A percentile compares a stretch with the other conserved stretches of the same genome.
Conservation (phyloP, 30 jellyfish, hydroid and myxozoan genomes). For the Phacellophora camtschatica region DNA sequence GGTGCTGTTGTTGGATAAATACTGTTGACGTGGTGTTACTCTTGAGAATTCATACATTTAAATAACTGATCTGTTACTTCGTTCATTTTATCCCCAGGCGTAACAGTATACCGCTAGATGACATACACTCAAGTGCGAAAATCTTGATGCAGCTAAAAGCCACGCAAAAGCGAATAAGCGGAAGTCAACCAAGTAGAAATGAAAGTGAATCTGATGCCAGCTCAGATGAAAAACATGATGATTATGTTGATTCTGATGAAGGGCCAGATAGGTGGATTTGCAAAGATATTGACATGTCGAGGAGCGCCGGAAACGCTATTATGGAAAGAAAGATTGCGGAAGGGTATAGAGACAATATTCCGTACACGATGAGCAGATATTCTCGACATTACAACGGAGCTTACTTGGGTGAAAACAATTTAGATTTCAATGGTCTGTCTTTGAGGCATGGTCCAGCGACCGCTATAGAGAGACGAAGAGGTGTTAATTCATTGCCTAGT, state of each 20-base stretch:
- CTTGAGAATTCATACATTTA: too few species aligned
- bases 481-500: neutral
- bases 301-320: neutral
- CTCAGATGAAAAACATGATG: slow-evolving; percentile 27
- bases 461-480: neutral
- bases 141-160: slow-evolving; percentile 55
- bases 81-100: neutral
- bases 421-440: neutral
- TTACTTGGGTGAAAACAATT: neutral
- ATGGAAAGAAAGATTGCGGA: neutral
- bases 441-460: neutral
- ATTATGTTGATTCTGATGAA: neutral
- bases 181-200: neutral
- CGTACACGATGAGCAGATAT: neutral
- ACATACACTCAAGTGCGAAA: slow-evolving; percentile 57
- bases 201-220: slow-evolving; percentile 54
- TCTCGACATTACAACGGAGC: neutral
- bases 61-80: neutral
- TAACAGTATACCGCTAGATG: slow-evolving; percentile 35
- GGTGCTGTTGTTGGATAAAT: too few species aligned
- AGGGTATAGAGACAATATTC: neutral
- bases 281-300: neutral
- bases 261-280: neutral
- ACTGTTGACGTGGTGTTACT: too few species aligned
- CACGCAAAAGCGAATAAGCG: slow-evolving; percentile 39